A percentile compares a stretch with the other conserved stretches of the same genome.
These are phyloP conservation scores for Lepidochitona cinerea DNA, from an alignment of 2,888 invertebrate species.

Conservation along the genomic window DNA sequence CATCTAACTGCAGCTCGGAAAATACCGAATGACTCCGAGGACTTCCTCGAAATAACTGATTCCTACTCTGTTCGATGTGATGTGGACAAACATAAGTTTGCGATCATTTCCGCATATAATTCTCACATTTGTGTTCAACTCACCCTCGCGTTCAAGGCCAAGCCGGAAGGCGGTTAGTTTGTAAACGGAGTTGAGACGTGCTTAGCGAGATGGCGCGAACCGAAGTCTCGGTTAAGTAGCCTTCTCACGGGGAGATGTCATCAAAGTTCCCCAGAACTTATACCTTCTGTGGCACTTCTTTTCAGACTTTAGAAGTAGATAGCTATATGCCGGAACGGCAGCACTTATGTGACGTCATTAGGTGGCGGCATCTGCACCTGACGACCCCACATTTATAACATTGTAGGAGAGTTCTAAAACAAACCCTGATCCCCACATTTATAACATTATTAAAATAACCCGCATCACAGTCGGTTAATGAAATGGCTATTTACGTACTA, in stretches of 20 bases:
- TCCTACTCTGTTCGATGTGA: neutral
- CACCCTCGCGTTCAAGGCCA: neutral
- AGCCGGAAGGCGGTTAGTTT: conserved; percentile 2
- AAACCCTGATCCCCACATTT: too few relatives aligned
- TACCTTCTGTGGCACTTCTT: neutral
- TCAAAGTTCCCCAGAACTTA: neutral
- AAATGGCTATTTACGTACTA: too few relatives aligned
- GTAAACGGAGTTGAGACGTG: neutral
- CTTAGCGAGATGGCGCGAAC: neutral
- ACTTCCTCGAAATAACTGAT: neutral
- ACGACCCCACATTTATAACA: too few relatives aligned
- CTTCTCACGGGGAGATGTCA: neutral
- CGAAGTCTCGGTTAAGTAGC: neutral
- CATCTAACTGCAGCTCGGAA: neutral
- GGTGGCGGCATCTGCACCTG: too few relatives aligned
- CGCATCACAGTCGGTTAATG: too few relatives aligned
- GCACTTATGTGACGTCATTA: too few relatives aligned
- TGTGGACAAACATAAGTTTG: conserved; percentile 1
- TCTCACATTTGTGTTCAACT: neutral
- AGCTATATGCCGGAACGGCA: too few relatives aligned
- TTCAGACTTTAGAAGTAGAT: too few relatives aligned
- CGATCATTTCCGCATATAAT: conserved; percentile 1
- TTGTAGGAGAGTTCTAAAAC: too few relatives aligned
- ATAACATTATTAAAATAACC: too few relatives aligned
- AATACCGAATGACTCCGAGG: neutral